Base-by-base conservation (phyloP, 2,888 invertebrate genomes). In the Girardia tigrina region DNA sequence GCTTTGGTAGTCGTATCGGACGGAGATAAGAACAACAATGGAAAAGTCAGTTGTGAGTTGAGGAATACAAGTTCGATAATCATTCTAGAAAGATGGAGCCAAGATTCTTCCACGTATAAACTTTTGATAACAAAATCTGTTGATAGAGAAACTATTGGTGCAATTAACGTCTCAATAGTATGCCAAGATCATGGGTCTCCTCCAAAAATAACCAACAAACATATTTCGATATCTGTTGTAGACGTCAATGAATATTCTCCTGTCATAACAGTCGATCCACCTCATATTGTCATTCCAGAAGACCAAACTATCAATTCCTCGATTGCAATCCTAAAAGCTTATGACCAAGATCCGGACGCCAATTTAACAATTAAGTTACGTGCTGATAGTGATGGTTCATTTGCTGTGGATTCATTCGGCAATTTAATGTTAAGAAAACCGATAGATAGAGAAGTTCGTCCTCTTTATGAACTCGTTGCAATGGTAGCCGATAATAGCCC, bases 31-130 rank as follows among this genome's bases (percentile, higher is more conserved):
- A 23, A 23, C 23, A 56, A 56, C 56, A 56, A 56, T 56, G 56
- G 56, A 56, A 56, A 56, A 16, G 56, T 56, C 2, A 56, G n/a
- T n/a, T 56, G 56, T 56, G 56, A 56, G n/a, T 56, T 56, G 56
- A 56, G 56, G 8, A 56, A 56, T 16, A n/a, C 56, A 23, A 56
- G 4, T n/a, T 56, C 4, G 4, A 20, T 56, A 20, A 23, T 56
- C 4, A 56, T 56, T 56, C n/a, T 56, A 8, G 56, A 56, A n/a
- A 56, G 56, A 56, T 56, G 56, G 56, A n/a, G 23, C 23, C 2
- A n/a, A 2, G n/a, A 4, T 56, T 56, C 56, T 8, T 56, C 56
- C n/a, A 56, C 56, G 6, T 56, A 20, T 56, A 56, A 56, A n/a
- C 56, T 56, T 20, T 20, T 56, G n/a, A n/a, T 56, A 12, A 56